phyloP scores from a whole-genome alignment of 2,113 vertebrate genomes.

The Carollia perspicillata region DNA sequence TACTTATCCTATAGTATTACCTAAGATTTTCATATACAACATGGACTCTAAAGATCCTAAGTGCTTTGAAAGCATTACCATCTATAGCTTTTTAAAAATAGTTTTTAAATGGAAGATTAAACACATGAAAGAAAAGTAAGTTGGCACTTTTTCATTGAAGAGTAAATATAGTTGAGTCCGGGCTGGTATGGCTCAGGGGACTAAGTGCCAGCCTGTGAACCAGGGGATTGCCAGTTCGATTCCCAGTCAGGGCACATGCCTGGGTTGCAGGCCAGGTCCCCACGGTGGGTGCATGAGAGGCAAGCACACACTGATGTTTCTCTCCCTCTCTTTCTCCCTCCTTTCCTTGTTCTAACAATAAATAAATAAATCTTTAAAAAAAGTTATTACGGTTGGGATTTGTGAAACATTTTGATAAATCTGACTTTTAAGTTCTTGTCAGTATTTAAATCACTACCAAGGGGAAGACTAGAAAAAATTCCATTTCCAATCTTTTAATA shows the following conservation, averaged over 20 bases:
- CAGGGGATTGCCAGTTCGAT: no score
- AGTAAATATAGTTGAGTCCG: background rate
- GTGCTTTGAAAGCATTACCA: slow-evolving; percentile 23
- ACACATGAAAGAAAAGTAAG: slow-evolving; percentile 18
- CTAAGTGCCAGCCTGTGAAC: no score
- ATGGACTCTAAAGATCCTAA: background rate
- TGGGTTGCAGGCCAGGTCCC: no score
- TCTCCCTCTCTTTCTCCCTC: no score
- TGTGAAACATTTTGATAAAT: slow-evolving; percentile 7
- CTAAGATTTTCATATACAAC: background rate
- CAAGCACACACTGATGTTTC: no score
- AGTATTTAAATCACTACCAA: background rate
- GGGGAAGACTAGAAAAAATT: background rate
- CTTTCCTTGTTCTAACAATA: no score
- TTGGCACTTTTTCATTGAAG: background rate
- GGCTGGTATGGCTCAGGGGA: no score
- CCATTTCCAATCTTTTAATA: background rate
- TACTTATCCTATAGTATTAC: background rate
- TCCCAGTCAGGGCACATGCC: no score
- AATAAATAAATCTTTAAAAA: no score
- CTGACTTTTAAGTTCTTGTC: background rate
- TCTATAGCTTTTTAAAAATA: background rate
- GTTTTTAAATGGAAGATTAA: slow-evolving; percentile 1
- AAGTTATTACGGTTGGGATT: slow-evolving; percentile 4
- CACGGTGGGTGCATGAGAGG: no score